phyloP scores from a whole-genome alignment of 2,797 vertebrate species.

The Borostomias antarcticus region DNA sequence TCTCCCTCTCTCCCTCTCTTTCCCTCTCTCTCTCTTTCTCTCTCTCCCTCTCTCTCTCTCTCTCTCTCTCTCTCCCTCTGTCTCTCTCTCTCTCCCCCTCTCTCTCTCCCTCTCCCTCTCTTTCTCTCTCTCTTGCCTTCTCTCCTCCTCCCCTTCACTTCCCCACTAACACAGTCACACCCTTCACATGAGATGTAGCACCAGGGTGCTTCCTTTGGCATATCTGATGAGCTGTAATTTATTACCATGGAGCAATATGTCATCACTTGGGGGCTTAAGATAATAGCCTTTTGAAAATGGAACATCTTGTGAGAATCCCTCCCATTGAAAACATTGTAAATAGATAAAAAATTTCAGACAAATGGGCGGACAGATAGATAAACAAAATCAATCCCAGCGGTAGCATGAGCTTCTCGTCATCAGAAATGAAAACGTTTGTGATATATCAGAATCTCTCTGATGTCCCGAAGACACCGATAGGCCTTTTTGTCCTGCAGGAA shows the following conservation, averaged over 20 bases:
- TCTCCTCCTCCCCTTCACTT: conserved; percentile 18
- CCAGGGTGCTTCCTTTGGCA: conserved; percentile 62
- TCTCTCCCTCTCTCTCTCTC: not conserved
- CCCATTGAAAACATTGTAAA: conserved; percentile 54
- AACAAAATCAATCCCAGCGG: conserved; percentile 54
- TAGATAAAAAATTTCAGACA: conserved; percentile 64
- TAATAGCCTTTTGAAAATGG: conserved; percentile 64
- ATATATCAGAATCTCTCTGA: conserved; percentile 49
- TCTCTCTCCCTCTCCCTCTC: not conserved
- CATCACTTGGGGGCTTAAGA: conserved; percentile 69
- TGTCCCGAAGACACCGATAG: conserved; percentile 18
- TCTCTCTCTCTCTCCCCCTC: conserved; percentile 1
- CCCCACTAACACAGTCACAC: conserved; percentile 76
- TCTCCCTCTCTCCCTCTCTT: no score
- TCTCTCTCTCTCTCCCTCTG: not conserved
- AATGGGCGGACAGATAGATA: conserved; percentile 60
- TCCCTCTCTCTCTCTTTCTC: no score
- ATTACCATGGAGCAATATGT: conserved; percentile 64
- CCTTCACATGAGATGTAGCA: conserved; percentile 67
- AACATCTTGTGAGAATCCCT: conserved; percentile 55
- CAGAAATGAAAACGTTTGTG: conserved; percentile 58
- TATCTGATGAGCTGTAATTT: conserved; percentile 69
- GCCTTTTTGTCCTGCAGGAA: no score
- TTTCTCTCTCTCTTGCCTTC: no score
- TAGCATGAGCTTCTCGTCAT: conserved; percentile 63